Conservation (phyloP, 2,888 invertebrate genomes). For the Schizotus pectinicornis region DNA sequence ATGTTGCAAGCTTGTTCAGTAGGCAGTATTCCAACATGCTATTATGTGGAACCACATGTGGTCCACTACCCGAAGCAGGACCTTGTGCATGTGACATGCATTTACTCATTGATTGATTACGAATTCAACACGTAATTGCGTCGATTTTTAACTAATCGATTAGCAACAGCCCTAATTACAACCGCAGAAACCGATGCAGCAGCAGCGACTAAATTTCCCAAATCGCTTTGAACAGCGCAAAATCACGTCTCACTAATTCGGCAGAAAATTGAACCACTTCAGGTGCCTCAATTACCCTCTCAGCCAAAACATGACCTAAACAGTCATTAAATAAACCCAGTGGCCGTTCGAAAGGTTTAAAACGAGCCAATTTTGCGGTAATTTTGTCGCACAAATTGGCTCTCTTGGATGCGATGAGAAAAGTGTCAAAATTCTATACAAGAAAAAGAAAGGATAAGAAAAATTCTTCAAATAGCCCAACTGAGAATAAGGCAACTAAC, state of each 20-base stretch:
- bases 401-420: too few species aligned
- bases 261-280: neutral
- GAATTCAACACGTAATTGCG: conserved; percentile 28
- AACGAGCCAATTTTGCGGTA: too few species aligned
- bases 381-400: too few species aligned
- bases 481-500: too few species aligned
- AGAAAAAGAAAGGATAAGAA: too few species aligned
- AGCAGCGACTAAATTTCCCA: neutral
- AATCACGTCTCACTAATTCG: neutral
- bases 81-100: conserved; percentile 45
- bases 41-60: conserved; percentile 48
- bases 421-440: too few species aligned
- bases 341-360: too few species aligned
- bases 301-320: too few species aligned
- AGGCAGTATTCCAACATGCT: conserved; percentile 48
- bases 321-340: too few species aligned
- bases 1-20: conserved; percentile 50
- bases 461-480: too few species aligned
- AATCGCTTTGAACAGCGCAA: neutral
- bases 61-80: conserved; percentile 38
- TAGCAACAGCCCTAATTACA: neutral
- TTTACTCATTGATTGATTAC: conserved; percentile 38
- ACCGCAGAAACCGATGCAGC: neutral
- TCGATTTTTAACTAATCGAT: neutral
- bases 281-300: too few species aligned